Evolutionary conservation across 2,888 invertebrate genomes (phyloP).

Genomic region (Lissonota sp.): DNA sequence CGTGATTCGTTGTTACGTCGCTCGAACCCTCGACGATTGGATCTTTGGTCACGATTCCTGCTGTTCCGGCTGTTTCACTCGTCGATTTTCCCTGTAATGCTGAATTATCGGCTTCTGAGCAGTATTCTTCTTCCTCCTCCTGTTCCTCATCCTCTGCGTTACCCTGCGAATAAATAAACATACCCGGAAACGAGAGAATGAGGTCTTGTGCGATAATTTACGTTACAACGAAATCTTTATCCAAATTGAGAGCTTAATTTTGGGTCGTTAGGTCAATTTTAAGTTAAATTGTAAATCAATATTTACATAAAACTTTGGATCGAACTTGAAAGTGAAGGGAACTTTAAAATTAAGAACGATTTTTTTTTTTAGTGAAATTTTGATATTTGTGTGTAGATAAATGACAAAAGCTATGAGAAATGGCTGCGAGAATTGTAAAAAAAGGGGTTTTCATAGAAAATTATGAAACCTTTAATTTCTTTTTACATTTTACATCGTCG

Average conservation of each 20-base stretch:
- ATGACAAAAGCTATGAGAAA: no score
- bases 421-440: no score
- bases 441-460: no score
- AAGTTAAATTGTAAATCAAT: neutral
- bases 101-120: slow-evolving; percentile 76
- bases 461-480: no score
- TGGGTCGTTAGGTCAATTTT: neutral
- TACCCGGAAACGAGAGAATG: neutral
- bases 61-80: slow-evolving; percentile 2
- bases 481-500: no score
- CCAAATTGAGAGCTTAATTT: neutral
- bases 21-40: neutral
- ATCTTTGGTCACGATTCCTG: neutral
- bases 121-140: slow-evolving; percentile 80
- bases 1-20: slow-evolving; percentile 60
- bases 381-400: no score
- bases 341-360: no score
- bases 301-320: neutral
- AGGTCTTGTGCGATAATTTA: no score
- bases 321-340: neutral
- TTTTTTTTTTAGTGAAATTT: no score
- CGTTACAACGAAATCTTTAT: neutral
- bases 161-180: slow-evolving; percentile 64
- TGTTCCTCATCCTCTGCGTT: slow-evolving; percentile 72
- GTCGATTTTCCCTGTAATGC: slow-evolving; percentile 6